These are phyloP conservation scores for Amphipyra berbera DNA, from an alignment of 2,888 invertebrate species.

Conservation along the genomic window DNA sequence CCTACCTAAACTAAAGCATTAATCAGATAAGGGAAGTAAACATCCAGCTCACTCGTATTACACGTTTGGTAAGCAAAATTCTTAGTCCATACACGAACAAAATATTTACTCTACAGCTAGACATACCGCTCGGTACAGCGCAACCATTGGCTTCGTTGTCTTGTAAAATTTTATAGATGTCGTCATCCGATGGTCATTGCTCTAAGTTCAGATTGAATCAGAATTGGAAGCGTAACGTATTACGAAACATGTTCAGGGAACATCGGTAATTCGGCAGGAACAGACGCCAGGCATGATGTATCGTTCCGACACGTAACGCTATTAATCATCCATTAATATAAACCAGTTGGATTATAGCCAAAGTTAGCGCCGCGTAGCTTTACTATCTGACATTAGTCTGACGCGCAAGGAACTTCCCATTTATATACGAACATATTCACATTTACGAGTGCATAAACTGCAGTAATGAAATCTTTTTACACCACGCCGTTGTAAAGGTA, in stretches of 20 bases:
- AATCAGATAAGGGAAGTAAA: constrained; percentile 66
- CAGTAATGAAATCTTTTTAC: constrained; percentile 57
- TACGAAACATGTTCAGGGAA: constrained; percentile 58
- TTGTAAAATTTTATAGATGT: constrained; percentile 61
- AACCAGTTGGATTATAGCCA: constrained; percentile 72
- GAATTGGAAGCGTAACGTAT: constrained; percentile 62
- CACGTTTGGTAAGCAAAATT: constrained; percentile 58
- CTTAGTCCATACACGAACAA: constrained; percentile 49
- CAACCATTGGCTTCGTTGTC: constrained; percentile 43
- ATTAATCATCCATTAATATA: constrained; percentile 76
- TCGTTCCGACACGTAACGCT: constrained; percentile 58
- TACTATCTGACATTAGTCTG: constrained; percentile 67
- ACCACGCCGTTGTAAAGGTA: constrained; percentile 26
- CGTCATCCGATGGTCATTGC: constrained; percentile 66
- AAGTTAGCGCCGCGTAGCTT: constrained; percentile 64
- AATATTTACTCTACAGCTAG: constrained; percentile 55
- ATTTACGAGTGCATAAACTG: constrained; percentile 66
- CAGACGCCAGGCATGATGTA: constrained; percentile 61
- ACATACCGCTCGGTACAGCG: constrained; percentile 31
- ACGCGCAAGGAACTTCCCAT: constrained; percentile 18
- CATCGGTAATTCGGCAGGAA: constrained; percentile 52
- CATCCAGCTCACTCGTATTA: constrained; percentile 53
- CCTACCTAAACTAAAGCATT: constrained; percentile 56
- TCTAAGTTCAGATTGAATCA: constrained; percentile 62
- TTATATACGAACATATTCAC: constrained; percentile 33